phyloP scores from a whole-genome alignment of 2,888 invertebrate genomes.

The Leptodirus hochenwartii region DNA sequence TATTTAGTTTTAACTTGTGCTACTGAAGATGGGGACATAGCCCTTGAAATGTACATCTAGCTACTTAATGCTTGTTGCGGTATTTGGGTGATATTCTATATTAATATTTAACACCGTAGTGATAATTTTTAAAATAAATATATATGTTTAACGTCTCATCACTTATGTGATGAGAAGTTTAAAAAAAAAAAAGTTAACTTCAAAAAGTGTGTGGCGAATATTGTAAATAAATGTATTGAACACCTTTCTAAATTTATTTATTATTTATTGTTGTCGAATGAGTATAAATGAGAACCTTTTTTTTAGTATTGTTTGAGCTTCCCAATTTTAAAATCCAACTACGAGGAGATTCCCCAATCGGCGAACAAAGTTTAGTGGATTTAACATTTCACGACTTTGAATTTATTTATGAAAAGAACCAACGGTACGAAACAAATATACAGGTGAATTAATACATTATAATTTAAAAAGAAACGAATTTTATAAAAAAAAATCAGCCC shows the following conservation, averaged over 20 bases:
- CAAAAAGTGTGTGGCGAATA: too few species aligned
- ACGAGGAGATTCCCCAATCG: constrained; percentile 46
- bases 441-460: constrained; percentile 29
- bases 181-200: too few species aligned
- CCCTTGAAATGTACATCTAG: too few species aligned
- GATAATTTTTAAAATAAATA: too few species aligned
- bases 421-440: constrained; percentile 50
- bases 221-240: not conserved
- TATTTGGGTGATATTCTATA: too few species aligned
- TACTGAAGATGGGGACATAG: too few species aligned
- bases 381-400: constrained; percentile 70
- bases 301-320: constrained; percentile 48
- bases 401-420: constrained; percentile 50
- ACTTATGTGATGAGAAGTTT: constrained; percentile 1
- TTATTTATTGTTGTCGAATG: constrained; percentile 4
- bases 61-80: too few species aligned
- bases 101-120: too few species aligned
- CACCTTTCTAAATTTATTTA: not conserved
- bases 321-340: constrained; percentile 59
- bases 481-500: too few species aligned
- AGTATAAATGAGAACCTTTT: constrained; percentile 9
- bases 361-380: constrained; percentile 66
- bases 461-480: not conserved
- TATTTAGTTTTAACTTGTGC: too few species aligned
- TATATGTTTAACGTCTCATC: too few species aligned